Base-by-base conservation (phyloP, 2,888 invertebrate genomes). In the Notodonta ziczac region DNA sequence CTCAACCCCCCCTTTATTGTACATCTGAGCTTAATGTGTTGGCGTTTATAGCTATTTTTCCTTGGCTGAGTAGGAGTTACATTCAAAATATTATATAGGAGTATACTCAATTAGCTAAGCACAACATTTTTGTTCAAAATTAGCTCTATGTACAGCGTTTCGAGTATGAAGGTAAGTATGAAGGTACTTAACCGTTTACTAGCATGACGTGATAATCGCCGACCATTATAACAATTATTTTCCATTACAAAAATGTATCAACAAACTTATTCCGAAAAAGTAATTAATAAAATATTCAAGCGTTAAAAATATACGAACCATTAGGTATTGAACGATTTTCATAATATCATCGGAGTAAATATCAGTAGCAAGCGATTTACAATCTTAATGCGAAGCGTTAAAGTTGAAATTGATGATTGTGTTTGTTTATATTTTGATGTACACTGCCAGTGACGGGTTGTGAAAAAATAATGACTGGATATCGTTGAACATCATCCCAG, bases 1-100 rank as follows among this genome's bases (percentile, higher is more conserved):
- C 80, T 82, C 81, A 24, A 76, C 73, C 54, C 62, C 65, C 59
- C 40, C 71, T 81, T 83, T 84, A 85, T 85, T 82, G 80, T 78
- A 70, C 78, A 76, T 70, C 71, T 72, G 79, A 70, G 69, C 63
- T 70, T 69, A 69, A 72, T 73, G 65, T 61, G 64, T 59, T 65
- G 62, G 59, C 56, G 60, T 66, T 54, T 39, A 54, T 54, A 14
- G 54, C 54, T 8, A 39, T 39, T n/a, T 54, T 54, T 39, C 39
- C 14, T 42, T 4, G 42, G 42, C 10, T 1, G 42, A 42, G 42
- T 10, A 42, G 10, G 42, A 9, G 12, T 10, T 42, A 42, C 9
- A 9, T 4, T 9, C 42, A 42, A 42, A 42, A 42, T 10, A 42
- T 10, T 42, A 10, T 10, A 42, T 42, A 10, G 42, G 42, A 42